Percentiles rank a stretch among this genome's conserved stretches.
Evolutionary conservation across 37 sponge, comb jelly and placozoan species (phyloP).

Genomic region (Halisarca cf. caerulea): DNA sequence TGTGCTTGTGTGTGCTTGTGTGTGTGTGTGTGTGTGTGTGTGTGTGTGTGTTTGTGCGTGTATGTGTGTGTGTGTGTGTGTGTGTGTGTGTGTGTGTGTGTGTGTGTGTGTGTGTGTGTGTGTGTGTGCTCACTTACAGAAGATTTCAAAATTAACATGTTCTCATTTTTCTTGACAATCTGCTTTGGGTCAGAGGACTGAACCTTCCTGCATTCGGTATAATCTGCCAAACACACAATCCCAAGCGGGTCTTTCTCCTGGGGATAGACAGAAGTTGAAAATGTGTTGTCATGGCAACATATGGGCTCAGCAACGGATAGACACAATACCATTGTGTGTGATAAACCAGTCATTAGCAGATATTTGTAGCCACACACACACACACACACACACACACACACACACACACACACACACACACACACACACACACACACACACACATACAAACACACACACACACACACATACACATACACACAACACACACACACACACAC

Average conservation of each 20-base stretch:
- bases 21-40: too few relatives aligned
- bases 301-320: too few relatives aligned
- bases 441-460: neutral
- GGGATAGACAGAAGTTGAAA: neutral
- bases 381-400: constrained; percentile 21
- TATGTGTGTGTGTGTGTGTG: too few relatives aligned
- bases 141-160: constrained; percentile 55
- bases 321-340: too few relatives aligned
- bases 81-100: too few relatives aligned
- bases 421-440: constrained; percentile 6
- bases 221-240: constrained; percentile 82
- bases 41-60: too few relatives aligned
- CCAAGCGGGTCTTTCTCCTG: constrained; percentile 85
- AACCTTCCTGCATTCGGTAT: constrained; percentile 53
- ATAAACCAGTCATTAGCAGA: too few relatives aligned
- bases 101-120: neutral
- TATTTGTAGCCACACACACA: neutral
- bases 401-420: constrained; percentile 25
- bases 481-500: neutral
- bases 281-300: too few relatives aligned
- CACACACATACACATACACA: neutral
- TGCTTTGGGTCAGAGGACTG: constrained; percentile 25
- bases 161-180: constrained; percentile 47
- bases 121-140: neutral
- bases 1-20: too few relatives aligned